A percentile compares a stretch with the other conserved stretches of the same genome.
Evolutionary conservation across 2,797 vertebrate genomes (phyloP).

Genomic region (Synanceia verrucosa): DNA sequence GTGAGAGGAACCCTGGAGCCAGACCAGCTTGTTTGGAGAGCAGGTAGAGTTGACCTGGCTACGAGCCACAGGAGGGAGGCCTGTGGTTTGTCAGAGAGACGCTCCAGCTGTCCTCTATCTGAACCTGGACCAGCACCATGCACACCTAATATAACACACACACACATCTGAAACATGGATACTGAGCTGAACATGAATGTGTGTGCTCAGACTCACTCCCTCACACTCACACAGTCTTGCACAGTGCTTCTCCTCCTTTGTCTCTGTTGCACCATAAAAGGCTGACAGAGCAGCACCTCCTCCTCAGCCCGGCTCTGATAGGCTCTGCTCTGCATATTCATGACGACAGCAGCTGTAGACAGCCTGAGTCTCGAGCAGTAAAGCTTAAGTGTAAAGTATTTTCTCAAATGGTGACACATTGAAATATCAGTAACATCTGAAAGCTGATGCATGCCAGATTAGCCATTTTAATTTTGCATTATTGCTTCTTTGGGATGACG

Average conservation of each 20-base stretch:
- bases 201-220: neutral
- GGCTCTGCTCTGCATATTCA: constrained; percentile 30
- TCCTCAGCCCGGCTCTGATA: constrained; percentile 2
- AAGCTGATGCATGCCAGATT: constrained; percentile 8
- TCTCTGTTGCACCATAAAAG: constrained; percentile 32
- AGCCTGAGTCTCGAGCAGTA: constrained; percentile 10
- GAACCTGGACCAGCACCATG: constrained; percentile 42
- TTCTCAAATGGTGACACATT: neutral
- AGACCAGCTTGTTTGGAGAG: constrained; percentile 18
- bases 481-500: constrained; percentile 17
- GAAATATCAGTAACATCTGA: constrained; percentile 13
- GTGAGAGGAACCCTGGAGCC: constrained; percentile 9
- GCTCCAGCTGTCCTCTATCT: constrained; percentile 50
- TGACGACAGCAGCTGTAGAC: constrained; percentile 1
- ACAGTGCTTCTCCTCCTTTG: neutral
- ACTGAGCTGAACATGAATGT: neutral
- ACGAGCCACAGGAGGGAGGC: constrained; percentile 35
- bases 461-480: constrained; percentile 22
- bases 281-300: neutral
- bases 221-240: neutral
- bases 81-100: constrained; percentile 35
- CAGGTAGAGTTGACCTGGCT: constrained; percentile 29
- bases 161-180: neutral
- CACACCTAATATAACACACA: constrained; percentile 3
- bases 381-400: constrained; percentile 5